Evolutionary conservation across 2,113 vertebrate species (phyloP).

Genomic region (Hydrolagus affinis): DNA sequence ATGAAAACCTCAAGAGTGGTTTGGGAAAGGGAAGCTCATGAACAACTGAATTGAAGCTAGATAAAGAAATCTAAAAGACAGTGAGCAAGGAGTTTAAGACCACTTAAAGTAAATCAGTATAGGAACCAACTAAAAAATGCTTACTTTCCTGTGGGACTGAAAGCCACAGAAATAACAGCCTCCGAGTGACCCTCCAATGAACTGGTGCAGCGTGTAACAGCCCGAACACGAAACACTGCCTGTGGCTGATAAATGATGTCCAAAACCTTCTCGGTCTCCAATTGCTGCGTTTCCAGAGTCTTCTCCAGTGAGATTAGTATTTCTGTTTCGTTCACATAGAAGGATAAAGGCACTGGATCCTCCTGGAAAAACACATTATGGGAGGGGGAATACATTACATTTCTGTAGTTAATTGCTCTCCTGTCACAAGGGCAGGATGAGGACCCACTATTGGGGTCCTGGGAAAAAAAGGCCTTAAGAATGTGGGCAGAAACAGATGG

Average conservation of each 20-base stretch:
- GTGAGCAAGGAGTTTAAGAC: too few species aligned
- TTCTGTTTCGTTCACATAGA: slow-evolving; percentile 79
- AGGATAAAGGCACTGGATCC: slow-evolving; percentile 78
- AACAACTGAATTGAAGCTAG: not conserved
- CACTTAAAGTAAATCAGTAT: too few species aligned
- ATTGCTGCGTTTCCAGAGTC: slow-evolving; percentile 60
- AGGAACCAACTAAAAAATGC: slow-evolving; percentile 39
- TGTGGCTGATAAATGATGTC: slow-evolving; percentile 92
- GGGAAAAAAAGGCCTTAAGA: too few species aligned
- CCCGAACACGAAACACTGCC: slow-evolving; percentile 85
- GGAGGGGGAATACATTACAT: not conserved
- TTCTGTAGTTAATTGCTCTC: not conserved
- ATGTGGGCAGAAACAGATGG: not conserved
- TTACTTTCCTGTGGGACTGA: slow-evolving; percentile 94
- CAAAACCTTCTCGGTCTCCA: slow-evolving; percentile 83
- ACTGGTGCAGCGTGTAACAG: slow-evolving; percentile 88
- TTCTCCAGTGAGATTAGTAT: slow-evolving; percentile 70
- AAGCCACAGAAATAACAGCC: slow-evolving; percentile 87
- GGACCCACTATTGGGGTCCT: too few species aligned
- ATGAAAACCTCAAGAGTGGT: not conserved
- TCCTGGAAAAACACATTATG: slow-evolving; percentile 54
- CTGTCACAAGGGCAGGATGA: not conserved
- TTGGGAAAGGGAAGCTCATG: not conserved
- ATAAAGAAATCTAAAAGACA: not conserved
- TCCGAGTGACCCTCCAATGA: slow-evolving; percentile 90